These are phyloP conservation scores for Amphiura filiformis DNA, from an alignment of 35 echinoderm and acorn worm genomes.

Conservation along the genomic window DNA sequence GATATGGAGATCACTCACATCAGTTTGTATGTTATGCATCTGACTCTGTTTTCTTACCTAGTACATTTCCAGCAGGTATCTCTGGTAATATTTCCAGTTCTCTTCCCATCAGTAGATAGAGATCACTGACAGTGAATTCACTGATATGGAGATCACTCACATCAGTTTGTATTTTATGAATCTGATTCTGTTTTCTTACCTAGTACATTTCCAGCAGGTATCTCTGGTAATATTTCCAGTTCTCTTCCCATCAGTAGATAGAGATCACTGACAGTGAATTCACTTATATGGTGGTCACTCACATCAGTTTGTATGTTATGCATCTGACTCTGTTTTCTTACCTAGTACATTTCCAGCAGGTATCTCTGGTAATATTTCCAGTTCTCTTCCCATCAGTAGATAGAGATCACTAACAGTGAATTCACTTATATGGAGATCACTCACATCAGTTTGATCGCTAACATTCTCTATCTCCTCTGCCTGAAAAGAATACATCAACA, in stretches of 20 bases:
- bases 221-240: constrained; percentile 68
- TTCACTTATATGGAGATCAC: constrained; percentile 18
- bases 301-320: too few relatives aligned
- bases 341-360: constrained; percentile 97
- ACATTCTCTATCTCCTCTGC: background rate
- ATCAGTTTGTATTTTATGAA: too few relatives aligned
- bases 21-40: too few relatives aligned
- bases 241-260: constrained; percentile 96
- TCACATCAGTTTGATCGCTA: background rate
- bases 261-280: constrained; percentile 69
- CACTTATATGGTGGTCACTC: constrained; percentile 8
- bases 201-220: constrained; percentile 95
- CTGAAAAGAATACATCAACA: background rate
- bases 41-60: constrained; percentile 78
- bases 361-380: constrained; percentile 74
- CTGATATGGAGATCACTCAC: background rate
- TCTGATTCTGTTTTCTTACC: constrained; percentile 38
- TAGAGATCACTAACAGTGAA: constrained; percentile 74
- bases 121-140: constrained; percentile 62
- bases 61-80: constrained; percentile 89
- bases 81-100: constrained; percentile 78
- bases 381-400: constrained; percentile 90
- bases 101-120: constrained; percentile 91
- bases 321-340: constrained; percentile 15
- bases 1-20: background rate